Conservation (phyloP, 2,113 vertebrate species). For the Oncorhynchus kisutch region DNA sequence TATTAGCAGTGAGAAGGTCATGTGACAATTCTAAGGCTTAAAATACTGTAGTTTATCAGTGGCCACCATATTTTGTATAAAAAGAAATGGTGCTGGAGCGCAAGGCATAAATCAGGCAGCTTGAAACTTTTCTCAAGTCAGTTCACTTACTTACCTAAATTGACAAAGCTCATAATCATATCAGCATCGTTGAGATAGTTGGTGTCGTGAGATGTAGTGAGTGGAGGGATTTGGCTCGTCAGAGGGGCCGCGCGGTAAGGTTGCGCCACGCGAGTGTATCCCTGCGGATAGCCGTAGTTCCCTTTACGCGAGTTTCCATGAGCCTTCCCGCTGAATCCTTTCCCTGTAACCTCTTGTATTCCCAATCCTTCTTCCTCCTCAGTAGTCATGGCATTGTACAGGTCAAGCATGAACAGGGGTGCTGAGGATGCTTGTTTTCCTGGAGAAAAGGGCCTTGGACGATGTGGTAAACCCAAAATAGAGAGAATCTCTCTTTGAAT, state of each 20-base stretch:
- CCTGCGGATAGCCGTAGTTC: slow-evolving; percentile 81
- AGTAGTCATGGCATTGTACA: slow-evolving; percentile 96
- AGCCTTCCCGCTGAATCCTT: slow-evolving; percentile 77
- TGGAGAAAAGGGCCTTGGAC: slow-evolving; percentile 94
- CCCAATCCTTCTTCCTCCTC: slow-evolving; percentile 83
- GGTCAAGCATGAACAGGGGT: slow-evolving; percentile 98
- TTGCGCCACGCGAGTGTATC: slow-evolving; percentile 83
- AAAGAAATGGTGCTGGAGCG: too few species aligned
- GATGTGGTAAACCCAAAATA: slow-evolving; percentile 95
- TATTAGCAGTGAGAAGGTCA: too few species aligned
- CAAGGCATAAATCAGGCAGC: not conserved
- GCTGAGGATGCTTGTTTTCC: slow-evolving; percentile 95
- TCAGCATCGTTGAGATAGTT: slow-evolving; percentile 98
- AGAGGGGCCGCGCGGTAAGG: slow-evolving; percentile 75
- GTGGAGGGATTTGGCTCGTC: slow-evolving; percentile 83
- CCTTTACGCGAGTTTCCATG: slow-evolving; percentile 79
- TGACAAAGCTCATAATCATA: slow-evolving; percentile 99
- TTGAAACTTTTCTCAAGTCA: not conserved
- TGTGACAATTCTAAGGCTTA: too few species aligned
- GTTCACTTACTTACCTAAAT: slow-evolving; percentile 85
- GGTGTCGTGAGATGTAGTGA: slow-evolving; percentile 88
- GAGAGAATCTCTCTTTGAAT: slow-evolving; percentile 99
- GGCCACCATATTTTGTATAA: too few species aligned
- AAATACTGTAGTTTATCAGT: too few species aligned
- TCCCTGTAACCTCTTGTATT: slow-evolving; percentile 74